These are phyloP conservation scores for Ectropis crepuscularia DNA, from an alignment of 2,888 invertebrate genomes.

Conservation along the genomic window DNA sequence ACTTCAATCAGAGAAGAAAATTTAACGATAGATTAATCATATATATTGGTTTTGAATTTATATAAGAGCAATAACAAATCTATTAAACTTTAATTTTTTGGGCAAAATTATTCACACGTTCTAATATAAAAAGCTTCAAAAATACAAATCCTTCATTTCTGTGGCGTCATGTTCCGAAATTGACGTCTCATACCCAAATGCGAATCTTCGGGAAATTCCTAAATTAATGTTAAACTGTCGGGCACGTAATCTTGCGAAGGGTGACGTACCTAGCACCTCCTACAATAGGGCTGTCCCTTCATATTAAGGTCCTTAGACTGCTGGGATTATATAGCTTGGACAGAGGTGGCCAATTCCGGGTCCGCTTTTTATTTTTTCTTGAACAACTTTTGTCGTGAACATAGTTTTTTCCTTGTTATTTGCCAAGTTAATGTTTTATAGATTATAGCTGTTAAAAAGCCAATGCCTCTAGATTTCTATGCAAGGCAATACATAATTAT, in stretches of 20 bases:
- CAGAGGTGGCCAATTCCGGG: conserved; percentile 12
- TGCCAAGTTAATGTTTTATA: too few relatives aligned
- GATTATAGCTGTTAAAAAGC: too few relatives aligned
- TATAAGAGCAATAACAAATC: too few relatives aligned
- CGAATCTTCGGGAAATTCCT: conserved; percentile 61
- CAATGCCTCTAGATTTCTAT: too few relatives aligned
- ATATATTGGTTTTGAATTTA: too few relatives aligned
- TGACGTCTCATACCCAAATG: conserved; percentile 37
- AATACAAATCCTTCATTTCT: conserved; percentile 9
- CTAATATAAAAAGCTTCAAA: neutral
- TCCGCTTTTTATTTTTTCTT: neutral
- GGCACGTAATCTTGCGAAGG: conserved; percentile 69
- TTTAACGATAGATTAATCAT: too few relatives aligned
- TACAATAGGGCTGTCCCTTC: conserved; percentile 73
- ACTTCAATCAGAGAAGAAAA: too few relatives aligned
- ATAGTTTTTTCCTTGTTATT: too few relatives aligned
- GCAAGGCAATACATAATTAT: too few relatives aligned
- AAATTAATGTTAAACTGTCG: conserved; percentile 71
- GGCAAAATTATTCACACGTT: too few relatives aligned
- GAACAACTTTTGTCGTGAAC: too few relatives aligned
- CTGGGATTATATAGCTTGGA: conserved; percentile 28
- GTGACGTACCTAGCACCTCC: conserved; percentile 70
- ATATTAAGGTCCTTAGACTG: conserved; percentile 67
- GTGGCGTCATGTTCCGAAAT: conserved; percentile 25
- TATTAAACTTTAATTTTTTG: too few relatives aligned